These are phyloP conservation scores for Pampus argenteus DNA, from an alignment of 2,797 vertebrate species.

Conservation along the genomic window DNA sequence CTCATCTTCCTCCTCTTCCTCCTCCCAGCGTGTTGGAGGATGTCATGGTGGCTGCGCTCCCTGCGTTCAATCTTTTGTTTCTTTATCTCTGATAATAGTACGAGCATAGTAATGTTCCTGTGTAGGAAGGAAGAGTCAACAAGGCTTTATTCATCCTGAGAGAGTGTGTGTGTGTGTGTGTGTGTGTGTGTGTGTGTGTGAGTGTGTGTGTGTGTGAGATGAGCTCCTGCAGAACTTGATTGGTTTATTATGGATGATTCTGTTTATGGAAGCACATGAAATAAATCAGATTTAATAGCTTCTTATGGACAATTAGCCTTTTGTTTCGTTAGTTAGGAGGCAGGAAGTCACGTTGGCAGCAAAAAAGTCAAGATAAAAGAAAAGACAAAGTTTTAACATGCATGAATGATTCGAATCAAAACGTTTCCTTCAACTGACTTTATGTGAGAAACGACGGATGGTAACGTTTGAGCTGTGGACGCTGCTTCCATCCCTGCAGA, in stretches of 20 bases:
- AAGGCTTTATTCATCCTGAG: constrained; percentile 38
- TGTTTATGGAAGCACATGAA: not conserved
- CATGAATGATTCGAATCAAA: too few relatives aligned
- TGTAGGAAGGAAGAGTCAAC: constrained; percentile 56
- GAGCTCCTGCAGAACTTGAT: constrained; percentile 34
- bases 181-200: constrained; percentile 6
- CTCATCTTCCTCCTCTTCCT: constrained; percentile 3
- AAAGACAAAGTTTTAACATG: not conserved
- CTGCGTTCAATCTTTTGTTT: constrained; percentile 32
- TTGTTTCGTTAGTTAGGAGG: not conserved
- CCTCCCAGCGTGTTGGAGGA: constrained; percentile 13
- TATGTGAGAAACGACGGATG: too few relatives aligned
- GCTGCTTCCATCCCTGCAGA: too few relatives aligned
- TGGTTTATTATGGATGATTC: constrained; percentile 23
- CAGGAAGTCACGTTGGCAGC: accelerated
- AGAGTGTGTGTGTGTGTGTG: not conserved
- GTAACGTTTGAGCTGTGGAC: too few relatives aligned
- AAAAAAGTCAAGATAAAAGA: too few relatives aligned
- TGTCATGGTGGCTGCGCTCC: constrained; percentile 19
- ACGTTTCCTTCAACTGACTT: too few relatives aligned
- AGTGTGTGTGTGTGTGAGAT: constrained; percentile 18
- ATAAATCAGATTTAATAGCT: not conserved
- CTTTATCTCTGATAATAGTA: constrained; percentile 39
- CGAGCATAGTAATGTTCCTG: constrained; percentile 31
- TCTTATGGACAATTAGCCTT: not conserved